Conservation (phyloP, 2,888 invertebrate genomes). For the Harpalus rufipes region DNA sequence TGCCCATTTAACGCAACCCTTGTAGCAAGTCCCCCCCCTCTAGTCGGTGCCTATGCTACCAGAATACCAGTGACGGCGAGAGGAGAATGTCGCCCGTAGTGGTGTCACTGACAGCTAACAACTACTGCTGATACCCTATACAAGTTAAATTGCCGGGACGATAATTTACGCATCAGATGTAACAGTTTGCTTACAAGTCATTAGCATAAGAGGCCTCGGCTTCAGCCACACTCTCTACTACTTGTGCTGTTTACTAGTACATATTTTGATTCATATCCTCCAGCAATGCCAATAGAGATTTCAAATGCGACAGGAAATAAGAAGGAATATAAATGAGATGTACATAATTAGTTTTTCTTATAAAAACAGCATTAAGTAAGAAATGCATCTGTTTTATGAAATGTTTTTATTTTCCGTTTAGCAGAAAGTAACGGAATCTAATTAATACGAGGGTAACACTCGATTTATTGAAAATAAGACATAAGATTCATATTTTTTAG, state of each 20-base stretch:
- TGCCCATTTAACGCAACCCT: too few relatives aligned
- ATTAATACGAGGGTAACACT: not conserved
- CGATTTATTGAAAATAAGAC: too few relatives aligned
- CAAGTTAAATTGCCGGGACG: not conserved
- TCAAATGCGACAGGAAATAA: not conserved
- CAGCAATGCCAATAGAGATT: too few relatives aligned
- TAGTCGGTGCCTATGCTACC: too few relatives aligned
- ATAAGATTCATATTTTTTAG: too few relatives aligned
- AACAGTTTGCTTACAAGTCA: conserved; percentile 42
- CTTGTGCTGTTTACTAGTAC: not conserved
- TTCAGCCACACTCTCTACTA: not conserved
- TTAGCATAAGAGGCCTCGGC: conserved; percentile 18
- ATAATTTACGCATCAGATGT: conserved; percentile 33
- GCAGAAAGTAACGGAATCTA: not conserved
- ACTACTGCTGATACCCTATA: not conserved
- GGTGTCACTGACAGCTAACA: not conserved
- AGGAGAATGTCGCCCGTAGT: too few relatives aligned
- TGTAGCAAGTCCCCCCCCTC: too few relatives aligned
- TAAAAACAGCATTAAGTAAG: not conserved
- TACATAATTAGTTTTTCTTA: not conserved
- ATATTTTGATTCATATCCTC: not conserved
- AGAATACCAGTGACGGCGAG: not conserved
- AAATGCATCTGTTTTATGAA: not conserved
- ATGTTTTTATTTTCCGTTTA: not conserved
- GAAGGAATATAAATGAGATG: not conserved